These are phyloP conservation scores for Amphibalanus amphitrite DNA, from an alignment of 1,140 invertebrate species.

Conservation along the genomic window DNA sequence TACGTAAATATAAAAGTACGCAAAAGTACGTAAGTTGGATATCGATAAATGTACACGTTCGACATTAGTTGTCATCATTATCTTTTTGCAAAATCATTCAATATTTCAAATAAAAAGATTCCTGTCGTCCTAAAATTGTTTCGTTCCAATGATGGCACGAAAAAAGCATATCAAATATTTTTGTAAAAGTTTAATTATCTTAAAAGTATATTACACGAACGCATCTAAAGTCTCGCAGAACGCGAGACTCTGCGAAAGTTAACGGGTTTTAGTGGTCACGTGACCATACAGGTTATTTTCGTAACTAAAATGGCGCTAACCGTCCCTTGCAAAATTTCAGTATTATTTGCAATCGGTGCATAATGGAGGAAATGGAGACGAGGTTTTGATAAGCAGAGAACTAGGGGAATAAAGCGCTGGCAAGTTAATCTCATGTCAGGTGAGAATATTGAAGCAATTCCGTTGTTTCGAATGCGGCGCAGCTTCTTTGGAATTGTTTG, in stretches of 20 bases:
- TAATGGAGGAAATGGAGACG: neutral
- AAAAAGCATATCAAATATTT: neutral
- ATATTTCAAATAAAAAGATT: neutral
- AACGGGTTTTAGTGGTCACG: neutral
- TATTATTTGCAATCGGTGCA: neutral
- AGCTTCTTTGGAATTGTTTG: neutral
- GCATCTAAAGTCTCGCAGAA: neutral
- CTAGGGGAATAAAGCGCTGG: neutral
- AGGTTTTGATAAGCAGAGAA: neutral
- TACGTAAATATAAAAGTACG: no score
- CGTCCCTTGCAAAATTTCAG: neutral
- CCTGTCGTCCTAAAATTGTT: neutral
- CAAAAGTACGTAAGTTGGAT: no score
- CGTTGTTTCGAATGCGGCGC: neutral
- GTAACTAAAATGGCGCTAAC: conserved; percentile 6
- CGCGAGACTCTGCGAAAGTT: neutral
- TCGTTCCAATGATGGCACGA: neutral
- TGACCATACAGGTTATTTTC: conserved; percentile 4
- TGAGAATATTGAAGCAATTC: neutral
- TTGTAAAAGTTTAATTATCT: no score
- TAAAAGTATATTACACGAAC: no score
- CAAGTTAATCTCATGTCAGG: neutral
- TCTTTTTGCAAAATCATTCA: no score
- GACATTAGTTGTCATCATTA: no score
- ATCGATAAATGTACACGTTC: no score